Conservation (phyloP, 1,140 invertebrate genomes). For the Meloidogyne hapla region DNA sequence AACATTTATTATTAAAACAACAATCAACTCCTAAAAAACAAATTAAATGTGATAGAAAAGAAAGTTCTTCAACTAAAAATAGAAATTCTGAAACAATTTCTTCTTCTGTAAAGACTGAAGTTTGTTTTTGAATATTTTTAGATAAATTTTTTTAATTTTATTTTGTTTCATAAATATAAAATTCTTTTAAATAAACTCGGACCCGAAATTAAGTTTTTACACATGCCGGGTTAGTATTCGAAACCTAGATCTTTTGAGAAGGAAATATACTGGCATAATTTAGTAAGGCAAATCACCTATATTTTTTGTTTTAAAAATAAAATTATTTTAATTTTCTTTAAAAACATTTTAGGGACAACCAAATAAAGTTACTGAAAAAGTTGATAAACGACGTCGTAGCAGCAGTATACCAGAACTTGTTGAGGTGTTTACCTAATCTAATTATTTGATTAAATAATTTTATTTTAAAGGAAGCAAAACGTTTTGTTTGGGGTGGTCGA, state of each 20-base stretch:
- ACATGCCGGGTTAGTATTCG: no score
- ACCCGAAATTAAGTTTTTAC: no score
- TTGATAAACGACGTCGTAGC: conserved; percentile 26
- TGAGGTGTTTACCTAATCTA: background rate
- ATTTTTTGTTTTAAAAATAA: no score
- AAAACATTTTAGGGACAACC: background rate
- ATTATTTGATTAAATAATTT: background rate
- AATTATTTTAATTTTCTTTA: no score
- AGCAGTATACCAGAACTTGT: conserved; percentile 29
- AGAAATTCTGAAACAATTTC: background rate
- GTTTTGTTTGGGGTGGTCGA: conserved; percentile 21
- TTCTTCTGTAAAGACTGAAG: background rate
- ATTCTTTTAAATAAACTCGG: no score
- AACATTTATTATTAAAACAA: background rate
- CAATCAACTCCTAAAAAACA: background rate
- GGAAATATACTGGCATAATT: no score
- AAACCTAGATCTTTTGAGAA: no score
- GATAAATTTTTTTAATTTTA: no score
- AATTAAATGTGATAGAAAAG: conserved; percentile 3
- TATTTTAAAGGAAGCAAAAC: conserved; percentile 21
- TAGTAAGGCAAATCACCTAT: no score
- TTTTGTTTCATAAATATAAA: no score
- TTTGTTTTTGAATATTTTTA: background rate
- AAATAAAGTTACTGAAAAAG: conserved; percentile 12
- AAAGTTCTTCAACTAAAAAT: conserved; percentile 1